Evolutionary conservation across 2,113 vertebrate species (phyloP), one percentile per base, ranked within the genome.

Genomic region (Grammomys dolichurus): DNA sequence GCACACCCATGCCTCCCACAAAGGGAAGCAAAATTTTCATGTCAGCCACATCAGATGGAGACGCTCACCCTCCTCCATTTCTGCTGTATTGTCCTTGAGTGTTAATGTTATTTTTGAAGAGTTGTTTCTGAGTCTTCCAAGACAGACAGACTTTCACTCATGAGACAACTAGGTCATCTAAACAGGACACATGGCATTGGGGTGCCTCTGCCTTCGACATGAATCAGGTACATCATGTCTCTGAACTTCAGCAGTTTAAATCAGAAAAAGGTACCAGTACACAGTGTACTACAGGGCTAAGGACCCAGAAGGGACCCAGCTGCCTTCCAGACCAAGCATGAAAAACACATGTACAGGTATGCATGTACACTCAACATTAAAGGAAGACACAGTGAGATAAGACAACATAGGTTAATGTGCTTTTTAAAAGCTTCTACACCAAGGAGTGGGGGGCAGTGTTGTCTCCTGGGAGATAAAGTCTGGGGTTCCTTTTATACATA

Each of bases 61-160:
- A 51, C 5, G 5, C 48, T 87, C 67, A 84, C 58, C 40, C 69
- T 81, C 2, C 13, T 75, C 85, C 43, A 63, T 81, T 22, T 48
- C 46, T 73, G 28, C 88, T 84, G 91, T 72, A 73, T n/a, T 87
- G 63, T 60, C 56, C 58, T 76, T 72, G 60, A 36, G 24, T 4
- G 12, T 86, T 94, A 67, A 73, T 63, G 28, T 85, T 31, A 33
- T 70, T 36, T 85, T 81, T 97, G 84, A 92, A 92, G 72, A 72
- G n/a, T 91, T 88, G 20, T 36, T 58, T 28, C 46, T 46, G 36
- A 46, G 51, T 46, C 54, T 89, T 46, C 16, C 46, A 91, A 82
- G 48, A 82, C 88, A 48, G 60, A 73, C 60, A 92, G 19, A 78
- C 75, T 93, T 93, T 60, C 80, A 78, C 4, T 60, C 77, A 75